phyloP scores from a whole-genome alignment of 1,140 invertebrate species.

The Drosophila sp. region DNA sequence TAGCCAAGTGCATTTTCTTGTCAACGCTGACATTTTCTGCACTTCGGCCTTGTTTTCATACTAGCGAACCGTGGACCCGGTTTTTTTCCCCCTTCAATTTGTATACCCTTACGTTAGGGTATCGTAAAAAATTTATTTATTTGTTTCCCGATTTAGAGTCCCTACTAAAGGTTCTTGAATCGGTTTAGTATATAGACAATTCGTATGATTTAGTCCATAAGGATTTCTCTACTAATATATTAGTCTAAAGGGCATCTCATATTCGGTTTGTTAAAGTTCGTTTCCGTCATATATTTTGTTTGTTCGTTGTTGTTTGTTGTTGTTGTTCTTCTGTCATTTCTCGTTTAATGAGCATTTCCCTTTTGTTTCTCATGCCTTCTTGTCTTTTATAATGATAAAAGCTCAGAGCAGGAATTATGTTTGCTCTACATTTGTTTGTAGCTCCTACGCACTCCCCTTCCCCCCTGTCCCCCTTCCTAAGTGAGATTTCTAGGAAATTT shows the following conservation, averaged over 20 bases:
- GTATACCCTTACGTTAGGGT: neutral
- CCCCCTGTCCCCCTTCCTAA: no score
- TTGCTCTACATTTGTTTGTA: conserved; percentile 58
- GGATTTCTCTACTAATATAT: neutral
- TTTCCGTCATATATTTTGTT: conserved; percentile 4
- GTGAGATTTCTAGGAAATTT: no score
- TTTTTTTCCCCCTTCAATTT: conserved; percentile 31
- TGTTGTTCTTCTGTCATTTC: conserved; percentile 50
- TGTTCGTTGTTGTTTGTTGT: conserved; percentile 6
- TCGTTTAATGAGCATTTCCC: conserved; percentile 75
- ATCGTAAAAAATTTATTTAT: neutral
- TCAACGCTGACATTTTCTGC: conserved; percentile 78
- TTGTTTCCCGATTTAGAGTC: no score
- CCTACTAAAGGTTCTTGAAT: no score
- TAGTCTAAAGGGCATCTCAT: neutral
- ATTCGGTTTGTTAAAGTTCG: neutral
- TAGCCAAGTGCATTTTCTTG: conserved; percentile 77
- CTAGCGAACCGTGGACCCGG: neutral
- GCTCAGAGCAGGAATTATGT: conserved; percentile 55
- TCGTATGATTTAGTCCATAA: neutral
- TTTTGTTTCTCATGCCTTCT: conserved; percentile 44
- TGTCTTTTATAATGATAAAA: conserved; percentile 55
- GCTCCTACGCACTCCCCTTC: neutral
- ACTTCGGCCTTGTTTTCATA: conserved; percentile 61
- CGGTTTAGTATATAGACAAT: neutral